Evolutionary conservation across 2,888 invertebrate genomes (phyloP), one percentile per base, ranked within the genome.

Genomic region (Amitus sp.): DNA sequence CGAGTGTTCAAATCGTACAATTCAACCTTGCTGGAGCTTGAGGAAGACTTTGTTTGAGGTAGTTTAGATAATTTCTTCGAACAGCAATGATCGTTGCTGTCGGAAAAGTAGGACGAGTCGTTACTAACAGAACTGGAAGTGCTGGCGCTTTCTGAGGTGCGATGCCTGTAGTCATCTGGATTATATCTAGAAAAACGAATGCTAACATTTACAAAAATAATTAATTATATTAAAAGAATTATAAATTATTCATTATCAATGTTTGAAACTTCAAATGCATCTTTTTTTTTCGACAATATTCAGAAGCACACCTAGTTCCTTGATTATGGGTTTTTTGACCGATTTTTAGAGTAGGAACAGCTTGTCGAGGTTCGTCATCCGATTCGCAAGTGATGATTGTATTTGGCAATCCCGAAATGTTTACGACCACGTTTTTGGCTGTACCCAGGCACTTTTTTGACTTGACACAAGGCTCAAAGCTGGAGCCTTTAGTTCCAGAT

Each of bases 51-150:
- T 15, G 37, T 13, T 12, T 12, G 15, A 13, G 63, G 59, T 49
- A 65, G 63, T 20, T 66, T 75, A n/a, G 70, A 53, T 13, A 56
- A 63, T 65, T 57, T 70, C 15, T 51, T 66, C 20, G 34, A 51
- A 12, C 45, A 19, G 28, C 47, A 27, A 19, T 65, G 57, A 49
- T 73, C 73, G 9, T 61, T 42, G 48, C 47, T 67, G 28, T 77
- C 77, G 28, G 79, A 78, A 65, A 77, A 79, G 63, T 80, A 77
- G 6, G 79, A 80, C 4, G 80, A 82, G 65, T 82, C 79, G 15
- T 79, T 76, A 47, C 76, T 80, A 34, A 72, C 67, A 12, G 77
- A 74, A 51, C 68, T 74, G 33, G 71, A 69, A 10, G 64, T 64
- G 47, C 63, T 61, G 2, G 63, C 65, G 0, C 28, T 47, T 28